Conservation (phyloP, 2,888 invertebrate genomes). For the Brassicogethes aeneus region DNA sequence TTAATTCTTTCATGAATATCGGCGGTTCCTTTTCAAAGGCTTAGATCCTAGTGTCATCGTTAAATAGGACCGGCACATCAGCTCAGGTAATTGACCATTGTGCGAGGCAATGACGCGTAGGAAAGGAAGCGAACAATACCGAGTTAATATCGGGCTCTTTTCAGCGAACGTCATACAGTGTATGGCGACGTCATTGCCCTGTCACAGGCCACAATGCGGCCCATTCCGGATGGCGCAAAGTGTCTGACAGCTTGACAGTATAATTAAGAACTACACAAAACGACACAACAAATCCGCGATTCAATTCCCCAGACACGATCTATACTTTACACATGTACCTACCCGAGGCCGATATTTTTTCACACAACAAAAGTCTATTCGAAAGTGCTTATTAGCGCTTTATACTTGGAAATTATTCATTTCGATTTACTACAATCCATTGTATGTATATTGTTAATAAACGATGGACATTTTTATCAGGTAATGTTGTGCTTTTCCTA, state of each 20-base stretch:
- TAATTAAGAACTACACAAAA: slow-evolving; percentile 35
- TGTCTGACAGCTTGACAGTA: slow-evolving; percentile 37
- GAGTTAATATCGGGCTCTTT: slow-evolving; percentile 36
- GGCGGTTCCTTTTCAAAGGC: slow-evolving; percentile 19
- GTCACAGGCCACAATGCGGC: slow-evolving; percentile 29
- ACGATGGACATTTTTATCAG: no score
- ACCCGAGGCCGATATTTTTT: no score
- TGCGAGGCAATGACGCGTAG: slow-evolving; percentile 30
- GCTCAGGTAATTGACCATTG: slow-evolving; percentile 40
- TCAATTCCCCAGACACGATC: slow-evolving; percentile 13
- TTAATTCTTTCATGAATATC: slow-evolving; percentile 18
- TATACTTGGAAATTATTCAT: no score
- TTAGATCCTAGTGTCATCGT: slow-evolving; percentile 18
- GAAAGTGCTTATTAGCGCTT: no score
- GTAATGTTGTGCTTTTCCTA: no score
- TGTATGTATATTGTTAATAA: no score
- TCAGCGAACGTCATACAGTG: slow-evolving; percentile 33
- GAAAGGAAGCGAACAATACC: slow-evolving; percentile 37
- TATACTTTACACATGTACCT: slow-evolving; percentile 8
- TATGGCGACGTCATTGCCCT: slow-evolving; percentile 34
- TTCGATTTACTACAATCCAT: no score
- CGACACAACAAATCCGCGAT: slow-evolving; percentile 30
- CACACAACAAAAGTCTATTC: no score
- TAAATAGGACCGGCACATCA: slow-evolving; percentile 28
- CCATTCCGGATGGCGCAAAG: slow-evolving; percentile 29